Evolutionary conservation across 2,113 vertebrate genomes (phyloP), one percentile per base, ranked within the genome.

Genomic region (Dromaius novaehollandiae): DNA sequence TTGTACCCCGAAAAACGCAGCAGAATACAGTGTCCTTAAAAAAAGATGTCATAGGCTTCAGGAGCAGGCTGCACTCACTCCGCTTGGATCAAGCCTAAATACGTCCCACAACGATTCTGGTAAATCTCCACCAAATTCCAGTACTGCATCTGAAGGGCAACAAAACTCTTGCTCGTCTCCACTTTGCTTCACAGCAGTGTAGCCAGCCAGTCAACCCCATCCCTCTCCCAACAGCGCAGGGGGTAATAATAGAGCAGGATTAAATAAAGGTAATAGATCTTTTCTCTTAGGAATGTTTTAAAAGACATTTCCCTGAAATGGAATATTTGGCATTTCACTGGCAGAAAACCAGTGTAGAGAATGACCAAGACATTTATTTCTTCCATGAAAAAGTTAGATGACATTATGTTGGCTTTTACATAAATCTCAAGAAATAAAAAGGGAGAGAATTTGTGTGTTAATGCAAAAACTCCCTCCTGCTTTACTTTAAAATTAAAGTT

Each of bases 71-170:
- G 79, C 44, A 32, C 68, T 95, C 87, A 36, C 68, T 89, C 69
- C 5, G 38, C 61, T 87, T 85, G 86, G 89, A 53, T 95, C 42
- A 11, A 70, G 81, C 56, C 76, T 84, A 46, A 94, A 60, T 65
- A 61, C 13, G 65, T 71, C 44, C 38, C 77, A 87, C 65, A 90
- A 50, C 12, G 85, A 61, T 34, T 63, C 46, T 58, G 79, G 81
- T 95, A 95, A 78, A 89, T 9, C 71, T 91, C 94, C 61, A 50
- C 15, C 48, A 91, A 73, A 53, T 86, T 88, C 40, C 93, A 91
- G 53, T 22, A 73, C 94, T 18, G 2, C n/a, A 85, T 60, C n/a
- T 90, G 80, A 93, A 65, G n/a, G 71, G 88, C 14, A 81, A 46
- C 69, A 38, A 89, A 91, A 78, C 61, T 63, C 61, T 92, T 82